Evolutionary conservation across 2,797 vertebrate genomes (phyloP), one percentile per base, ranked within the genome.

Genomic region (Choloepus didactylus): DNA sequence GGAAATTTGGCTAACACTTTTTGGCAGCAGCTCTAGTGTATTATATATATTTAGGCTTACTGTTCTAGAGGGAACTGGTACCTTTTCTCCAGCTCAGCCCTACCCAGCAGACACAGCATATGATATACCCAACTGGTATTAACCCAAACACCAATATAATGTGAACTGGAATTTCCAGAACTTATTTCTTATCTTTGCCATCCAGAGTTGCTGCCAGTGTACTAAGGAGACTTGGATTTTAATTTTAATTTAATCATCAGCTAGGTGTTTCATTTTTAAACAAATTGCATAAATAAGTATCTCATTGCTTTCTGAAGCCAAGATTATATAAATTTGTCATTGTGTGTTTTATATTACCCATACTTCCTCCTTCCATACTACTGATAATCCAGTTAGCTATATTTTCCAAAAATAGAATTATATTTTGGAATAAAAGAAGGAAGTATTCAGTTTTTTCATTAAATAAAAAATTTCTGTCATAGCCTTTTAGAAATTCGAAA

Each of bases 401-500:
- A 4, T 91, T 94, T 84, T 92, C 87, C 67, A 84, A 76, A 49
- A 62, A 35, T 66, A 66, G 72, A 46, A 73, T 73, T 95, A 18
- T 85, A 64, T 90, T 97, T 87, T 95, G 51, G 62, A 76, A 82
- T 31, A 93, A 79, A 95, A 94, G 72, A 46, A 75, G 72, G 29
- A 90, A 56, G 6, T 91, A 18, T 79, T 96, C 21, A 54, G 31
- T 21, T 38, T 66, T 81, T 89, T 94, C 38, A 94, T 96, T 93
- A 96, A 41, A 79, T 94, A 95, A 76, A 98, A 93, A 85, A 66
- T 97, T 98, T 98, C 96, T 91, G 0, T 89, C 97, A 18, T 97
- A 99, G 99, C 99, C 99, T 90, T 99, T 99, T 81, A 99, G 99
- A 98, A 99, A 99, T 98, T 99, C 99, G 94, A 99, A 99, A 98